Conservation (phyloP, 2,113 vertebrate genomes). For the Rhagologus leucostigma region DNA sequence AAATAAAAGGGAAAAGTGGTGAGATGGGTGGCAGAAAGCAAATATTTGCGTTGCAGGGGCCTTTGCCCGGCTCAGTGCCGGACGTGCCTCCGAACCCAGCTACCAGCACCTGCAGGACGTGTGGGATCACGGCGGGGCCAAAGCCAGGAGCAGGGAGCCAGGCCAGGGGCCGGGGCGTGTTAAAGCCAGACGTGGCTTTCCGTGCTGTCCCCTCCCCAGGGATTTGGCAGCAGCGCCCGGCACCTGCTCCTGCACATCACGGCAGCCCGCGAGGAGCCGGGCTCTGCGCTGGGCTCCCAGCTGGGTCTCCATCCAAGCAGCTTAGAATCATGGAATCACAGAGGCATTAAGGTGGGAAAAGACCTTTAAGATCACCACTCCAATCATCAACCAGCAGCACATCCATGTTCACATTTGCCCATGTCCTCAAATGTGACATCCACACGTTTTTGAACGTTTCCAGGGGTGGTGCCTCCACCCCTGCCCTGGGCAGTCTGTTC, state of each 20-base stretch:
- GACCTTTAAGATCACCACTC: neutral
- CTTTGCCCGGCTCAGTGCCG: neutral
- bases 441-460: rapidly evolving
- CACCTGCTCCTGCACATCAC: slow-evolving; percentile 17
- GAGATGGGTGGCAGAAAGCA: neutral
- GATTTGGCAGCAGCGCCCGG: neutral
- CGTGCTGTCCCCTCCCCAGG: neutral
- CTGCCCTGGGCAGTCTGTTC: neutral
- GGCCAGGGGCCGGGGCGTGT: rapidly evolving
- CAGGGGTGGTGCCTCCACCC: neutral
- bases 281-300: neutral
- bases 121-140: rapidly evolving
- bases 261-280: rapidly evolving
- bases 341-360: neutral
- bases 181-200: rapidly evolving
- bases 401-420: neutral
- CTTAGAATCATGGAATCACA: neutral
- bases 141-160: neutral
- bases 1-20: neutral
- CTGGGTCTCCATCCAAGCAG: neutral
- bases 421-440: neutral
- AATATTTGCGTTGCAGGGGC: neutral
- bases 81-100: neutral
- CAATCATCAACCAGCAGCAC: neutral
- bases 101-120: neutral